Conservation (phyloP, 2,888 invertebrate genomes). For the Rhaphigaster nebulosa region DNA sequence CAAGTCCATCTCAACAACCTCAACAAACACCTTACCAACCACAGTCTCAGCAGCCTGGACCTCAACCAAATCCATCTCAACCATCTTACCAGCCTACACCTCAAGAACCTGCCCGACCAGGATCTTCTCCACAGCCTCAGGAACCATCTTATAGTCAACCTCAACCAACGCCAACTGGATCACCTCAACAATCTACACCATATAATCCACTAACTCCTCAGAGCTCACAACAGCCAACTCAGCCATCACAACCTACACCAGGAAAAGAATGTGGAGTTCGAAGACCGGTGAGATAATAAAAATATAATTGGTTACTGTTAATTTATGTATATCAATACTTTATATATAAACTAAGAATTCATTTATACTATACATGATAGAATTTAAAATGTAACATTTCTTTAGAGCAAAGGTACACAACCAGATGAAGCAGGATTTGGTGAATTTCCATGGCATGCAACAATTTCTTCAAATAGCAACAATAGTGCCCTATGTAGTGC, state of each 20-base stretch:
- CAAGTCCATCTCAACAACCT: conserved; percentile 59
- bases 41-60: conserved; percentile 52
- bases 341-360: not conserved
- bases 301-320: not conserved
- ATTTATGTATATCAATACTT: too few species aligned
- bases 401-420: conserved; percentile 58
- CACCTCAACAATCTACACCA: conserved; percentile 65
- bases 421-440: conserved; percentile 78
- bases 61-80: conserved; percentile 55
- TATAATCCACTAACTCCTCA: not conserved
- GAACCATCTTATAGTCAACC: conserved; percentile 30
- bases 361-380: not conserved
- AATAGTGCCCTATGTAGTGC: conserved; percentile 84
- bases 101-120: conserved; percentile 66
- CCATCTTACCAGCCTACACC: conserved; percentile 51
- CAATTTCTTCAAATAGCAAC: conserved; percentile 81
- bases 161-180: conserved; percentile 64
- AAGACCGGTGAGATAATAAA: conserved; percentile 67
- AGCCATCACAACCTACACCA: conserved; percentile 64
- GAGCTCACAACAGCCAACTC: conserved; percentile 66
- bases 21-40: conserved; percentile 57
- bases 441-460: conserved; percentile 90
- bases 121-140: conserved; percentile 62
- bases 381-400: not conserved
- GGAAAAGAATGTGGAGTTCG: conserved; percentile 69